Base-by-base conservation (phyloP, 2,888 invertebrate species). In the Nephrocerus scutellatus region DNA sequence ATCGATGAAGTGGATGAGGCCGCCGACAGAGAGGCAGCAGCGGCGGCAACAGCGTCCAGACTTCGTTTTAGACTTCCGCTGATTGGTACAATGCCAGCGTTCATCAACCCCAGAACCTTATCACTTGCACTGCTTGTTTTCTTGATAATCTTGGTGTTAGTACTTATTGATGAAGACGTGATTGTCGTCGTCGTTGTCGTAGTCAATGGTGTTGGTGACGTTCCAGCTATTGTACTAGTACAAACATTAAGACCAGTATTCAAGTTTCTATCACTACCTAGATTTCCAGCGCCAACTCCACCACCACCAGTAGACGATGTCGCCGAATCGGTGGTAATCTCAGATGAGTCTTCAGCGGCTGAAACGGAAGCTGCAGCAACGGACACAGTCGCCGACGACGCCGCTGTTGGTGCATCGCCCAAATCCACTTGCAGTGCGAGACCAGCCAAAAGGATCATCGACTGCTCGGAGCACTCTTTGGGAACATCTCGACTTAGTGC, bases 351-450 rank as follows among this genome's bases (percentile, higher is more conserved):
- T 47, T 72, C 33, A 20, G 30, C 32, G 34, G 44, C 32, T 36
- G 49, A 47, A 36, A 47, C 43, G 34, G 46, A 39, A 15, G 45
- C 65, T 55, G 48, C 68, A 64, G 41, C 68, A 68, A 42, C 68
- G 67, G 22, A 60, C 51, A 32, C 31, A 32, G 24, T 37, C 43
- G 45, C 45, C 31, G 43, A 46, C 38, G 42, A 45, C 39, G 44
- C 46, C 36, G 37, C 36, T 8, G 46, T 42, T 49, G 74, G 72
- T 59, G 75, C 83, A 70, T 91, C 88, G 24, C 92, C 93, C 61
- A 84, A 77, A 70, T 95, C 92, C 25, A 92, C 91, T 72, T 95
- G 95, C 52, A 96, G 74, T 40, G 93, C 90, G 57, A 88, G 75
- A 13, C 89, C 90, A 30, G 90, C 90, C 59, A 95, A 75, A 49